phyloP scores from a whole-genome alignment of 2,113 vertebrate genomes.

The Laterallus jamaicensis region DNA sequence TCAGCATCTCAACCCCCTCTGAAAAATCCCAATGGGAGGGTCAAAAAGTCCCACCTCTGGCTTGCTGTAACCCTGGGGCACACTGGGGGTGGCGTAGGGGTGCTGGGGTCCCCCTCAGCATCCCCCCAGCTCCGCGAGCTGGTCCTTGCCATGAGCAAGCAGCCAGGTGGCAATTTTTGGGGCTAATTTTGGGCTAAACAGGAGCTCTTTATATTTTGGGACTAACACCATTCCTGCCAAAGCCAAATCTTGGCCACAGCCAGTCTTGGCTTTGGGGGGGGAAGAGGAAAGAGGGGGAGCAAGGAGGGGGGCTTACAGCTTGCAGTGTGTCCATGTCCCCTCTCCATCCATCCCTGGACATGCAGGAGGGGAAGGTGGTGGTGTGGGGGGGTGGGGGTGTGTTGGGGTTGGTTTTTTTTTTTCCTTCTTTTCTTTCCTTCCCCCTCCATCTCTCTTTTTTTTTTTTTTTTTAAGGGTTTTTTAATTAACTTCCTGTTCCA shows the following conservation, averaged over 20 bases:
- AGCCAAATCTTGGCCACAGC: rapidly evolving
- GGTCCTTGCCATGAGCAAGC: rapidly evolving
- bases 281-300: too few species aligned
- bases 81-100: rapidly evolving
- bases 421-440: background rate
- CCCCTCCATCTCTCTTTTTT: background rate
- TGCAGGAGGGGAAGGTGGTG: too few species aligned
- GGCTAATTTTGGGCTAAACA: background rate
- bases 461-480: conserved; percentile 46
- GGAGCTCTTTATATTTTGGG: background rate
- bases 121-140: rapidly evolving
- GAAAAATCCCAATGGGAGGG: rapidly evolving
- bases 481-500: conserved; percentile 80
- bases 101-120: background rate
- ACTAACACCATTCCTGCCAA: background rate
- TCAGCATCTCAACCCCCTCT: background rate
- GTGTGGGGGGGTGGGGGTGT: too few species aligned
- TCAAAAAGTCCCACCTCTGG: background rate
- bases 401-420: background rate
- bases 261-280: rapidly evolving
- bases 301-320: background rate
- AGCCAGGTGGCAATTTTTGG: background rate
- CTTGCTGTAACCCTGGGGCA: background rate
- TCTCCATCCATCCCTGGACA: background rate
- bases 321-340: rapidly evolving